Base-by-base conservation (phyloP, 2,797 vertebrate genomes). In the Tapera naevia region DNA sequence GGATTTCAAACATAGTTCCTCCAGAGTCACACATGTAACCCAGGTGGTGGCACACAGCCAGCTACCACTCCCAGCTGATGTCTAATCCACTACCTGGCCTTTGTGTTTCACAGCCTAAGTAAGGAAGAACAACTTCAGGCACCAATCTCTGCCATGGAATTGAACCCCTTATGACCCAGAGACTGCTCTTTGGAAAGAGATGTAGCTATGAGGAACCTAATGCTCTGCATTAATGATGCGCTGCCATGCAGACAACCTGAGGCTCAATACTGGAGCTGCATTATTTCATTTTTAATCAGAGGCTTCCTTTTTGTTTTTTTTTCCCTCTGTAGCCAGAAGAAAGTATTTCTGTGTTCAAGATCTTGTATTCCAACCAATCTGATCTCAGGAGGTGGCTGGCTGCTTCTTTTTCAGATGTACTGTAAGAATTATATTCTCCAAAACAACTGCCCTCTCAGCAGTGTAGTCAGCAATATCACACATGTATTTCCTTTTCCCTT, bases 391-490 rank as follows among this genome's bases (percentile, higher is more conserved):
- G 78, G 89, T 21, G 8, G 18, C 53, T 81, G 27, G 30, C 45
- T 84, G 24, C 0, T 54, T 85, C 84, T 91, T 78, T 74, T 73
- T 54, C 13, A 37, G 83, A 39, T 41, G 10, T 18, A 30, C 25
- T 67, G 35, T 58, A 94, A 94, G 92, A 88, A 80, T 80, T 88
- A 79, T 95, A 94, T 95, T n/a, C 64, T 91, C n/a, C 67, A 89
- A 74, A 94, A 85, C 67, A 88, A 64, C 39, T 94, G 91, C 54
- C 41, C 51, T 95, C 94, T 96, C 95, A 96, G 91, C 89, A 91
- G 61, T 41, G 13, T 32, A 94, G 86, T 94, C 95, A 91, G 89
- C 73, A 94, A 61, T 84, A 95, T 51, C 94, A 76, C 30, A 83
- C 57, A 80, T 90, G 88, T 61, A 73, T 90, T 90, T 91, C 3